A percentile compares a stretch with the other conserved stretches of the same genome.
These are phyloP conservation scores for Parazoanthus darwini DNA, from an alignment of 92 coral and sea anemone genomes.

Conservation along the genomic window DNA sequence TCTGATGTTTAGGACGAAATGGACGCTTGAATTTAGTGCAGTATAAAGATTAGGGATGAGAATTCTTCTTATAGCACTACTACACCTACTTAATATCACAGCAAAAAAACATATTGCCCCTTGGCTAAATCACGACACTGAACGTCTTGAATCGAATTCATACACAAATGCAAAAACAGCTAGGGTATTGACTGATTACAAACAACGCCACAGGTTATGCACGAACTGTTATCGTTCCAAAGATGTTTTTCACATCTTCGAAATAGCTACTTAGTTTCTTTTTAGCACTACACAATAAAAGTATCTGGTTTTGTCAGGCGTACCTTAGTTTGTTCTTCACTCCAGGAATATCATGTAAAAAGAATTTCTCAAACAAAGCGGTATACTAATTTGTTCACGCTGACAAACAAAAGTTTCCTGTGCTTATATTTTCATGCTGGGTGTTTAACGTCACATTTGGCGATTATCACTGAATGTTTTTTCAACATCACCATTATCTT, in stretches of 20 bases:
- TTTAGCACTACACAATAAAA: background rate
- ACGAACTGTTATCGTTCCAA: background rate
- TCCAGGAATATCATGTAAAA: background rate
- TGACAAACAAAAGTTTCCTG: background rate
- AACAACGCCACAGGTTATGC: conserved; percentile 1
- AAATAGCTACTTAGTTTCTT: background rate
- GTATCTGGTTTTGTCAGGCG: background rate
- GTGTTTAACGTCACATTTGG: background rate
- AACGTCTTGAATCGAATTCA: background rate
- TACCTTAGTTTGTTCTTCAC: conserved; percentile 2
- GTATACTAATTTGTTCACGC: background rate
- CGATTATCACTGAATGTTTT: background rate
- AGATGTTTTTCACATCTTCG: background rate
- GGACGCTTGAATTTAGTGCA: background rate
- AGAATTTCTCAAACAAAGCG: background rate
- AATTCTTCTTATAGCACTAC: no score
- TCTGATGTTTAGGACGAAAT: background rate
- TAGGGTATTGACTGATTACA: background rate
- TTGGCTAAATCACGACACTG: background rate
- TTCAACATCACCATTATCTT: background rate
- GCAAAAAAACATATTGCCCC: background rate
- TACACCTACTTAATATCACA: no score
- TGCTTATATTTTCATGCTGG: conserved; percentile 2
- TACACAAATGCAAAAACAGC: background rate
- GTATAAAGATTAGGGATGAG: background rate